Evolutionary conservation across 1,140 invertebrate genomes (phyloP).

Genomic region (Lepidurus arcticus): DNA sequence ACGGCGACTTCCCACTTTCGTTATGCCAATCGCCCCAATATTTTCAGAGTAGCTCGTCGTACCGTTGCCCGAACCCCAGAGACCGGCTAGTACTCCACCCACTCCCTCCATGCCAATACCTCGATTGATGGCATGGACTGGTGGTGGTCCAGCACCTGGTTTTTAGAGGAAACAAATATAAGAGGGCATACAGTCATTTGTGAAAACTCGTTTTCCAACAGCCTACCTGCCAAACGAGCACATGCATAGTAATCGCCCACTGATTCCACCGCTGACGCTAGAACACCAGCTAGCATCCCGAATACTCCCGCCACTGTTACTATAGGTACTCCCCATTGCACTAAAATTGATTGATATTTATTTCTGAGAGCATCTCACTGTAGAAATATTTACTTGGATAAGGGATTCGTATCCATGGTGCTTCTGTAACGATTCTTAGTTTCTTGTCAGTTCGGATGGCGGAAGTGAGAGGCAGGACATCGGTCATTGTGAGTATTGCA

Average conservation of each 20-base stretch:
- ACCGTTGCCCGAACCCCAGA: slow-evolving; percentile 74
- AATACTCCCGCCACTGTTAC: slow-evolving; percentile 66
- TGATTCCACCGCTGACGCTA: slow-evolving; percentile 78
- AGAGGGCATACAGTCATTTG: not conserved
- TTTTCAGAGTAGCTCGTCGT: slow-evolving; percentile 86
- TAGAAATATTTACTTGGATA: slow-evolving; percentile 61
- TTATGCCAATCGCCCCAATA: slow-evolving; percentile 76
- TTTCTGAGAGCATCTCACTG: not conserved
- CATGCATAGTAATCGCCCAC: slow-evolving; percentile 85
- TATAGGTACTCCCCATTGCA: slow-evolving; percentile 79
- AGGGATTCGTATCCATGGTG: slow-evolving; percentile 76
- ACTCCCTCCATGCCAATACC: slow-evolving; percentile 78
- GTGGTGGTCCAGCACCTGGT: slow-evolving; percentile 68
- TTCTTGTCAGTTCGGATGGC: slow-evolving; percentile 72
- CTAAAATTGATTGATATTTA: slow-evolving; percentile 42
- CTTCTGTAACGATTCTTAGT: slow-evolving; percentile 60
- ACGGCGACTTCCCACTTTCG: slow-evolving; percentile 67
- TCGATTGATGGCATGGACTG: slow-evolving; percentile 76
- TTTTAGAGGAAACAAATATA: not conserved
- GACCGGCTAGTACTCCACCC: slow-evolving; percentile 71
- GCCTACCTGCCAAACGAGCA: slow-evolving; percentile 59
- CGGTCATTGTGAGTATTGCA: slow-evolving; percentile 36
- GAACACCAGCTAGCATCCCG: slow-evolving; percentile 74
- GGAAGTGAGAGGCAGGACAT: slow-evolving; percentile 60
- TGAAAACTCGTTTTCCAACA: not conserved